A percentile compares a stretch with the other conserved stretches of the same genome.
These are phyloP conservation scores for Passer montanus DNA, from an alignment of 2,113 vertebrate species.

Conservation along the genomic window DNA sequence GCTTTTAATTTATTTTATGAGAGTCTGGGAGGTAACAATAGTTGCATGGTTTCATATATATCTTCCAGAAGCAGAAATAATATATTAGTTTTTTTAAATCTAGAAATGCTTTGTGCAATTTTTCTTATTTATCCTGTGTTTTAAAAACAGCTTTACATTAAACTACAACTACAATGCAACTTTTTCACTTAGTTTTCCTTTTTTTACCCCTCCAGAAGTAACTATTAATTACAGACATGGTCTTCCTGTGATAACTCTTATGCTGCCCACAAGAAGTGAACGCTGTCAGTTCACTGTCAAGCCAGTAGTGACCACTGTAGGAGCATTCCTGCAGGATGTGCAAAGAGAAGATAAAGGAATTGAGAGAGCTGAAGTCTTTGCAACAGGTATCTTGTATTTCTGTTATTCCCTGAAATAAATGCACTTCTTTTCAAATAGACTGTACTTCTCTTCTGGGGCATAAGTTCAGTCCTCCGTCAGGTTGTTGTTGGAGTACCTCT, in stretches of 20 bases:
- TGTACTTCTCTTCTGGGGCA: neutral
- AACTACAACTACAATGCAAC: neutral
- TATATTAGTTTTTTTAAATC: neutral
- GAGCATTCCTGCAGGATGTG: constrained; percentile 82
- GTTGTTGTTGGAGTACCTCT: neutral
- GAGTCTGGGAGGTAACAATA: neutral
- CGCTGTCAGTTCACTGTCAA: constrained; percentile 86
- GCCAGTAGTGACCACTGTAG: constrained; percentile 83
- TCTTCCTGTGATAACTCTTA: constrained; percentile 85
- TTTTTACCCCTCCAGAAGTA: constrained; percentile 66
- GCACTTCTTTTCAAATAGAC: neutral
- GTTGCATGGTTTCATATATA: neutral
- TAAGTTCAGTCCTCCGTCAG: neutral
- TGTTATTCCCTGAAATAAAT: neutral
- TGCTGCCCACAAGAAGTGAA: constrained; percentile 87
- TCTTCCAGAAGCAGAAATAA: neutral
- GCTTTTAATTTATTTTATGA: neutral
- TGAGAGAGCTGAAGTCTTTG: constrained; percentile 66
- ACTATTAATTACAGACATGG: constrained; percentile 83
- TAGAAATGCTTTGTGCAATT: neutral
- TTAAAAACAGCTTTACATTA: neutral
- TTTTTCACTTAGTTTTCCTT: neutral
- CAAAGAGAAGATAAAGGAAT: constrained; percentile 86
- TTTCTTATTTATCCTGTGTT: neutral
- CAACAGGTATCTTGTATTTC: constrained; percentile 71